Conservation (phyloP, 2,113 vertebrate species). For the Aix galericulata region DNA sequence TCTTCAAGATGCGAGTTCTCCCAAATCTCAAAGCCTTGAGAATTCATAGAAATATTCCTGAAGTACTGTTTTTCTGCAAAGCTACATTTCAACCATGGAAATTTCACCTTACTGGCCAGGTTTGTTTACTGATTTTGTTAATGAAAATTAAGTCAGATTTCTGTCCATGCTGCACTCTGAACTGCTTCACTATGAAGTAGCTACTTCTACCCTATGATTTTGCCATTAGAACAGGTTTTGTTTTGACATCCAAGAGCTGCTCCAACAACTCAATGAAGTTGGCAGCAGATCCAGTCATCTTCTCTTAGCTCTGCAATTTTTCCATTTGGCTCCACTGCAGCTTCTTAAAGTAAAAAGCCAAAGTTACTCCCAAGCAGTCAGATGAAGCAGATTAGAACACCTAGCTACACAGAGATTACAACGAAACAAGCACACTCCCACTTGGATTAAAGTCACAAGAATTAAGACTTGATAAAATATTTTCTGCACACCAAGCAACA, state of each 20-base stretch:
- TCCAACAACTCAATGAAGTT: conserved; percentile 38
- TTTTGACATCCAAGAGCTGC: conserved; percentile 58
- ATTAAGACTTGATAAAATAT: background rate
- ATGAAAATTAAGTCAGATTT: background rate
- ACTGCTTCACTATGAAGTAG: background rate
- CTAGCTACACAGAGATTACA: background rate
- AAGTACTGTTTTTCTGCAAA: background rate
- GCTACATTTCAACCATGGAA: background rate
- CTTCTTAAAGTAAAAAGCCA: conserved; percentile 46
- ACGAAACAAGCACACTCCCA: background rate
- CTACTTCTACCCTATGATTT: background rate
- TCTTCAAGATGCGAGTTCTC: background rate
- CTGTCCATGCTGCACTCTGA: background rate
- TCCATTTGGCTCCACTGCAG: conserved; percentile 39
- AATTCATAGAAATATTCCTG: background rate
- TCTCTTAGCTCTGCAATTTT: conserved; percentile 38
- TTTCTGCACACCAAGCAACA: background rate
- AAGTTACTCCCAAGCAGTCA: background rate
- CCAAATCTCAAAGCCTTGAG: background rate
- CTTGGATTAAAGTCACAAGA: background rate
- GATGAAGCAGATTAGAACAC: background rate
- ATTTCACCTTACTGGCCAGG: background rate
- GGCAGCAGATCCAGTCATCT: conserved; percentile 41
- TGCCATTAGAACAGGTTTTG: conserved; percentile 47
- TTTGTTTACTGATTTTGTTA: background rate